Evolutionary conservation across 1,140 invertebrate genomes (phyloP).

Genomic region (Bombyx mori): DNA sequence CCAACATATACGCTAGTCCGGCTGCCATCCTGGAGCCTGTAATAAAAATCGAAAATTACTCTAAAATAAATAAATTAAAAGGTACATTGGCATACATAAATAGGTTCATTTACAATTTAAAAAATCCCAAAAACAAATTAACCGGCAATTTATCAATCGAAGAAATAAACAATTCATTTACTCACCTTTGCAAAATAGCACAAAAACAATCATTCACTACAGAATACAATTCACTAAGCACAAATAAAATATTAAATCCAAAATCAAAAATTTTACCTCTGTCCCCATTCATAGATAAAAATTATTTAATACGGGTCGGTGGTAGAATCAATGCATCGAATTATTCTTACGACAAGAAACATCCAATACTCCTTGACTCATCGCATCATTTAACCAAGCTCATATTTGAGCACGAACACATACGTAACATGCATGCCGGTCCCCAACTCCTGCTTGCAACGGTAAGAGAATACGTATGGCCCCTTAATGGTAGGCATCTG

Average conservation of each 20-base stretch:
- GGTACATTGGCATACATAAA: conserved; percentile 2
- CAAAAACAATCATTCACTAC: conserved; percentile 7
- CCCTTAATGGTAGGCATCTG: conserved; percentile 9
- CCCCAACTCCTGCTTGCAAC: conserved; percentile 7
- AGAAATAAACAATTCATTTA: conserved; percentile 9
- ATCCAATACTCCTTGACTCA: conserved; percentile 13
- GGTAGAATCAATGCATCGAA: conserved; percentile 10
- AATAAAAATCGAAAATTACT: conserved; percentile 8
- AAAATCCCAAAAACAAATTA: background rate
- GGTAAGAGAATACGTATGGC: conserved; percentile 9
- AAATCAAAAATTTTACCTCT: background rate
- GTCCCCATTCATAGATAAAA: conserved; percentile 14
- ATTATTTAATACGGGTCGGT: conserved; percentile 12
- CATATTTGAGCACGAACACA: conserved; percentile 6
- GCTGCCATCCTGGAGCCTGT: background rate
- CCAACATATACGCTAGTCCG: background rate
- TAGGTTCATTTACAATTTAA: conserved; percentile 8
- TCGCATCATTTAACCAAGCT: conserved; percentile 12
- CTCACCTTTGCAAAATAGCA: background rate
- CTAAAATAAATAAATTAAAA: conserved; percentile 3
- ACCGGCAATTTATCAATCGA: conserved; percentile 4
- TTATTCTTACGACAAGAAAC: conserved; percentile 16
- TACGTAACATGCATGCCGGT: conserved; percentile 10
- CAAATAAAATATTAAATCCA: background rate
- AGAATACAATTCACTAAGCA: conserved; percentile 5